Evolutionary conservation across 2,888 invertebrate species (phyloP).

Genomic region (Flexamia atlantica): DNA sequence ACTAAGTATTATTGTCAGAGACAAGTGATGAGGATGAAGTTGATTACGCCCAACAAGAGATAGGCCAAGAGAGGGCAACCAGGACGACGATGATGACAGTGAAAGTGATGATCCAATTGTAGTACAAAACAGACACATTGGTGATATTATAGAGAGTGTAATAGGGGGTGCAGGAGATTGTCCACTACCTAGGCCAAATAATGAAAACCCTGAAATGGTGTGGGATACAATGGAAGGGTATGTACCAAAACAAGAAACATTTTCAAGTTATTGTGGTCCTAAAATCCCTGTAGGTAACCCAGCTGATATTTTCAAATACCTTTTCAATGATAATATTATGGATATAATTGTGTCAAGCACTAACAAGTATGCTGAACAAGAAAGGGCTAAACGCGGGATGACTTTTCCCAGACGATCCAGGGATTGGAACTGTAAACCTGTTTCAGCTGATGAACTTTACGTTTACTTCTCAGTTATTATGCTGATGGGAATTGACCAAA

Average conservation of each 20-base stretch:
- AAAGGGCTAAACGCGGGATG: not conserved
- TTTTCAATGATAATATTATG: not conserved
- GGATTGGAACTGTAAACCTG: constrained; percentile 16
- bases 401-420: constrained; percentile 4
- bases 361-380: constrained; percentile 4
- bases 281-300: constrained; percentile 18
- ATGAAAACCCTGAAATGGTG: not conserved
- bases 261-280: not conserved
- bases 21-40: not conserved
- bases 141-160: constrained; percentile 8
- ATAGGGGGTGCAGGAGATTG: not conserved
- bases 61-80: constrained; percentile 2
- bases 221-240: constrained; percentile 38
- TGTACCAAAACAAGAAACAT: constrained; percentile 15
- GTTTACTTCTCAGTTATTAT: constrained; percentile 17
- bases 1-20: not conserved
- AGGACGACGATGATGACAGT: not conserved
- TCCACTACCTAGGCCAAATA: not conserved
- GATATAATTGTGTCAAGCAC: not conserved
- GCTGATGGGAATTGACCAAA: constrained; percentile 36
- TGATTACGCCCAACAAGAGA: not conserved
- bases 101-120: not conserved
- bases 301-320: not conserved
- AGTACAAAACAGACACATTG: not conserved
- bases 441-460: constrained; percentile 12